phyloP scores from a whole-genome alignment of 2,113 vertebrate genomes.

The Platysteira castanea region DNA sequence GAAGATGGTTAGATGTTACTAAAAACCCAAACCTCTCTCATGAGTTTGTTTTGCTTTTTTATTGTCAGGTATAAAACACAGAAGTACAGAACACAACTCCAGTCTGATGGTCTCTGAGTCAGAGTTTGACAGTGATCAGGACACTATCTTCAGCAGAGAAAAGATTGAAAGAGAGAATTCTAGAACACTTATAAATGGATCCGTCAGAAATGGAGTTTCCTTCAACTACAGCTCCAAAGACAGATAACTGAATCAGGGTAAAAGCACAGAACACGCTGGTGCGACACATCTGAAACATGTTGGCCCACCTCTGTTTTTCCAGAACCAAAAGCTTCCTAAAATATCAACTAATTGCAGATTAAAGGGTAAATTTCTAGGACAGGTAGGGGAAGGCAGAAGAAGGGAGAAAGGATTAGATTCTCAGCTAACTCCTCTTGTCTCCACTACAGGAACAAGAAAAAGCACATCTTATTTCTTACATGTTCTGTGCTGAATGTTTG shows the following conservation, averaged over 20 bases:
- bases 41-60: background rate
- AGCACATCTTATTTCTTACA: background rate
- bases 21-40: background rate
- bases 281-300: background rate
- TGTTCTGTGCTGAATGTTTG: background rate
- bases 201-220: slow-evolving; percentile 74
- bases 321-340: slow-evolving; percentile 4
- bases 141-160: slow-evolving; percentile 84
- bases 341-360: background rate
- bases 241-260: slow-evolving; percentile 58
- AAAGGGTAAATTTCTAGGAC: background rate
- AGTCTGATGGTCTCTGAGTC: slow-evolving; percentile 93
- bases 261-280: background rate
- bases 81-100: slow-evolving; percentile 90
- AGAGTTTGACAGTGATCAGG: slow-evolving; percentile 90
- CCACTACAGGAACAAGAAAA: background rate
- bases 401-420: background rate
- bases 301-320: background rate
- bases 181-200: slow-evolving; percentile 65
- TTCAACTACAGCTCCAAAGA: slow-evolving; percentile 77
- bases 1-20: background rate
- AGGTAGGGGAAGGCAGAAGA: background rate
- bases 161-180: slow-evolving; percentile 71
- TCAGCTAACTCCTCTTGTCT: background rate
- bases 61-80: slow-evolving; percentile 84